Evolutionary conservation across 64 coral and sea anemone species (phyloP).

Genomic region (Pocillopora damicornis): DNA sequence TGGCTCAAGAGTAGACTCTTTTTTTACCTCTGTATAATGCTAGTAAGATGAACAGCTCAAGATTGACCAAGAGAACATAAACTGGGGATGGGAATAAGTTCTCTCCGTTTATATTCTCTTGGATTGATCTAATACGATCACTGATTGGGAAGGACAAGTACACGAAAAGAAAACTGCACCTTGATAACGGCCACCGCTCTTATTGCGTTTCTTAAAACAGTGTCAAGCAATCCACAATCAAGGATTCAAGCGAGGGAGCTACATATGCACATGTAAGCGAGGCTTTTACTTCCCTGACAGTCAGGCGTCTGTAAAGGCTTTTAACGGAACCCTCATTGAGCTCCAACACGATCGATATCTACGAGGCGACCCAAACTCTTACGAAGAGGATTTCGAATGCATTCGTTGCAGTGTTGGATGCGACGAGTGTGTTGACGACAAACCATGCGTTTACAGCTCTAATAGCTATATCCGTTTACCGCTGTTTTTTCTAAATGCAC

Average conservation of each 20-base stretch:
- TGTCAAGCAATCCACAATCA: slow-evolving; percentile 58
- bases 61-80: no score
- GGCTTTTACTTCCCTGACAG: slow-evolving; percentile 43
- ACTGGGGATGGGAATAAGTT: no score
- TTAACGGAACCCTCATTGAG: slow-evolving; percentile 42
- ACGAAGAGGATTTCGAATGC: slow-evolving; percentile 44
- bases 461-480: neutral
- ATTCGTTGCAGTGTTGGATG: slow-evolving; percentile 41
- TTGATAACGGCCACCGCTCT: no score
- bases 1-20: no score
- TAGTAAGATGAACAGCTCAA: no score
- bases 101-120: no score
- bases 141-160: no score
- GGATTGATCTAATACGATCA: no score
- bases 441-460: slow-evolving; percentile 35
- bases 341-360: slow-evolving; percentile 25
- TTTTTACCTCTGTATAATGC: no score
- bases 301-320: neutral
- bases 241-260: slow-evolving; percentile 82
- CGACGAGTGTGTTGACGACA: slow-evolving; percentile 33
- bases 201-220: slow-evolving; percentile 31
- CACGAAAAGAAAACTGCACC: no score
- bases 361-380: slow-evolving; percentile 10
- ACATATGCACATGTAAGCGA: slow-evolving; percentile 66
- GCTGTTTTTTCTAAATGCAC: slow-evolving; percentile 17